Evolutionary conservation across 2,797 vertebrate genomes (phyloP), one percentile per base, ranked within the genome.

Genomic region (Antrozous pallidus): DNA sequence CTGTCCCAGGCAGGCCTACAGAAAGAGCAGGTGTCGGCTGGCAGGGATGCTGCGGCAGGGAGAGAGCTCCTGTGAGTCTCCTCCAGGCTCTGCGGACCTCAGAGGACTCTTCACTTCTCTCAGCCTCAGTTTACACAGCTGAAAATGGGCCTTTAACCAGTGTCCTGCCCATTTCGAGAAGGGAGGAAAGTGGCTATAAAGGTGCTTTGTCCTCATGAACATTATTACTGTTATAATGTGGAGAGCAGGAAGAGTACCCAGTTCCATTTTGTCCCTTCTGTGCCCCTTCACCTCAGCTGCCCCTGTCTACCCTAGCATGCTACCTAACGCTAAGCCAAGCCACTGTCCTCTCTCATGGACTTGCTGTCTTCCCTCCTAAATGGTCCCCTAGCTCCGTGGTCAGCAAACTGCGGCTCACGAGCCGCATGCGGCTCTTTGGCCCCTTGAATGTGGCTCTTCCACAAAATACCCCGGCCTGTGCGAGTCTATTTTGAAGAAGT

Each of bases 201-300:
- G 26, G n/a, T 3, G 16, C 61, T 63, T 6, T 5, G 63, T 40
- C 1, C 49, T 56, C n/a, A 2, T 16, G 61, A 38, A 3, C 11
- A 4, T 4, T 38, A 12, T 1, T 6, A 10, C 18, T 9, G 26
- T 5, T 6, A 1, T 40, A 9, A 33, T 17, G 6, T 4, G 17
- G 40, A 75, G 17, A 42, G 54, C 49, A 36, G 33, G 4, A 1
- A 22, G 45, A 17, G 0, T 4, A 3, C 28, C 16, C 45, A 31
- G 5, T 54, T 51, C 51, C 18, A 0, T n/a, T 24, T 4, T 5
- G 14, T 36, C 9, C 24, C 31, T 73, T 69, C 56, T 31, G 47
- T 42, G 49, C 63, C 42, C 71, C 42, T 89, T 18, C 45, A 14
- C 4, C 1, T 18, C n/a, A 49, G 45, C 40, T 45, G n/a, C 10